Percentiles rank a stretch among this genome's conserved stretches.
Conservation (phyloP, 2,797 vertebrate species). For the Danio albolineatus region DNA sequence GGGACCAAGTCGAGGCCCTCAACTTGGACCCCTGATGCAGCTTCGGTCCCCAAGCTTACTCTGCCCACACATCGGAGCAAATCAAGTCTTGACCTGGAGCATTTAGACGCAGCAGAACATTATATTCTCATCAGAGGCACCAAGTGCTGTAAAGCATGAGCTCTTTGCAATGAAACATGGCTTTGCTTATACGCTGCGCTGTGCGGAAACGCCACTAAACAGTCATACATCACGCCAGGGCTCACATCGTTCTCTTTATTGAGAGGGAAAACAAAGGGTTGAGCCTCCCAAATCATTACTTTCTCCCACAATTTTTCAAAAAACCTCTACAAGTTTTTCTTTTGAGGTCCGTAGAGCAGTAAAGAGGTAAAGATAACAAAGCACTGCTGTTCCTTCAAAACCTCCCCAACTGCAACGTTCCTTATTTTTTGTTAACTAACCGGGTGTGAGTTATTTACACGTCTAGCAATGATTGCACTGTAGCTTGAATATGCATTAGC, state of each 20-base stretch:
- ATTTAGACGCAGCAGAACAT: conserved; percentile 93
- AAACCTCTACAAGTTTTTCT: conserved; percentile 93
- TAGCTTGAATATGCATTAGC: conserved; percentile 57
- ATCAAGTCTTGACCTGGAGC: conserved; percentile 96
- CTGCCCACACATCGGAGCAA: conserved; percentile 83
- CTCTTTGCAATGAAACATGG: conserved; percentile 93
- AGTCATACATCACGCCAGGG: conserved; percentile 92
- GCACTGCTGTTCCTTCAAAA: conserved; percentile 89
- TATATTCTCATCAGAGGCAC: conserved; percentile 95
- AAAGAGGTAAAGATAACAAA: conserved; percentile 91
- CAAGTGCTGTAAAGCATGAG: conserved; percentile 92
- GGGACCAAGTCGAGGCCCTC: conserved; percentile 69
- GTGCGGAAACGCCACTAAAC: conserved; percentile 83
- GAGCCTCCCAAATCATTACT: conserved; percentile 97
- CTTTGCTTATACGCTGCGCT: conserved; percentile 93
- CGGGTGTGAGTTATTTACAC: conserved; percentile 57
- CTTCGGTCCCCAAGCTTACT: conserved; percentile 26
- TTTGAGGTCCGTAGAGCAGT: conserved; percentile 86
- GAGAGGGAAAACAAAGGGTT: conserved; percentile 99
- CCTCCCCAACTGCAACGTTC: conserved; percentile 73
- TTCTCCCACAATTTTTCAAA: conserved; percentile 93
- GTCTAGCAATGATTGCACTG: conserved; percentile 25
- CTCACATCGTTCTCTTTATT: conserved; percentile 96
- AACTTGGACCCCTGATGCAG: conserved; percentile 44
- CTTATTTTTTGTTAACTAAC: conserved; percentile 53